phyloP scores from a whole-genome alignment of 1,140 invertebrate genomes.

The Ostrea edulis region DNA sequence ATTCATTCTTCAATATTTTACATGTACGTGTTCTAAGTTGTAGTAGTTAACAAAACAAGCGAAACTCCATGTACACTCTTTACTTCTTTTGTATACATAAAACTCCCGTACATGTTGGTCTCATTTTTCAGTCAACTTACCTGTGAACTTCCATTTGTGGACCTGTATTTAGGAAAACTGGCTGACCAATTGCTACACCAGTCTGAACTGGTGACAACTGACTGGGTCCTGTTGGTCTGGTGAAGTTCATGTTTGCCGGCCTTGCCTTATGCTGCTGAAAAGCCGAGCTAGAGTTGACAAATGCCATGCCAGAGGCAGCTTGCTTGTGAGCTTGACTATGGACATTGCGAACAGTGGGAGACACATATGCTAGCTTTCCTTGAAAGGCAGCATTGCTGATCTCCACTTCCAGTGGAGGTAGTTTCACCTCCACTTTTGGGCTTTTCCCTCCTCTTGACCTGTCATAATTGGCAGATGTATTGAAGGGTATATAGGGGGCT shows the following conservation, averaged over 20 bases:
- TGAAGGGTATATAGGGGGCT: constrained; percentile 38
- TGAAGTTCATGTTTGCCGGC: constrained; percentile 64
- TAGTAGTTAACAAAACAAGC: neutral
- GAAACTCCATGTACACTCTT: constrained; percentile 15
- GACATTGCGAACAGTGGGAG: constrained; percentile 71
- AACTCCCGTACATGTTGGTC: neutral
- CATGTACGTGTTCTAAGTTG: no score
- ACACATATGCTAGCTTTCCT: constrained; percentile 76
- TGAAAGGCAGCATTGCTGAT: constrained; percentile 72
- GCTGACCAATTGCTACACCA: constrained; percentile 75
- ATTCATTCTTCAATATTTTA: no score
- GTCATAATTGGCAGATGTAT: constrained; percentile 45
- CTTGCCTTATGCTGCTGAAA: constrained; percentile 60
- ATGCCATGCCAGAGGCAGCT: constrained; percentile 41
- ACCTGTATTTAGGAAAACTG: constrained; percentile 72
- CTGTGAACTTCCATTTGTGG: constrained; percentile 74
- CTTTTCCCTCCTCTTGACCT: constrained; percentile 59
- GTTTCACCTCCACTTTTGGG: constrained; percentile 67
- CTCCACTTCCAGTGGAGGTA: constrained; percentile 68
- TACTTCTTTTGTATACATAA: neutral
- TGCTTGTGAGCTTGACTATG: constrained; percentile 56
- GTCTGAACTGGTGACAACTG: constrained; percentile 74
- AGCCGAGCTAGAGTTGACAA: constrained; percentile 39
- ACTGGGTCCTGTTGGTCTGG: constrained; percentile 60
- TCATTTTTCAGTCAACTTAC: constrained; percentile 55